Conservation (phyloP, 2,113 vertebrate species). For the Paedocypris sp. region DNA sequence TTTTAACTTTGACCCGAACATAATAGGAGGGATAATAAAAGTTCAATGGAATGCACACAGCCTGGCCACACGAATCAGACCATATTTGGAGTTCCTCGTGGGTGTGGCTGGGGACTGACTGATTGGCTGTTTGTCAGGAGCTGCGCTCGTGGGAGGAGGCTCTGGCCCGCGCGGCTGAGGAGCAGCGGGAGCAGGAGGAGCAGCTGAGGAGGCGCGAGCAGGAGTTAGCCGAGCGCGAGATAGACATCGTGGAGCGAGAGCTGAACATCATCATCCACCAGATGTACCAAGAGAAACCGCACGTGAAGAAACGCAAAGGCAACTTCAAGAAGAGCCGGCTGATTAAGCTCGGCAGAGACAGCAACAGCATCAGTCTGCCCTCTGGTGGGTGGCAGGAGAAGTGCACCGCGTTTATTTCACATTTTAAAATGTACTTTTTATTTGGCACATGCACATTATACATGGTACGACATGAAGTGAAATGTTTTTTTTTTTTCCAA, state of each 20-base stretch:
- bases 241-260: conserved; percentile 83
- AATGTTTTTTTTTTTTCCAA: no score
- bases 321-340: conserved; percentile 79
- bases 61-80: no score
- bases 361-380: conserved; percentile 81
- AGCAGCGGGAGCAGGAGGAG: conserved; percentile 80
- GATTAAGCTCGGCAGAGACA: conserved; percentile 71
- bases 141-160: conserved; percentile 83
- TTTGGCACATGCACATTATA: no score
- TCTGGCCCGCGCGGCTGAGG: conserved; percentile 71
- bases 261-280: conserved; percentile 86
- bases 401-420: conserved; percentile 12
- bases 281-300: conserved; percentile 81
- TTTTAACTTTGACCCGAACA: no score
- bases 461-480: no score
- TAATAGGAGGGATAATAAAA: no score
- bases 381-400: conserved; percentile 64
- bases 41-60: no score
- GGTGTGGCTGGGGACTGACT: not conserved
- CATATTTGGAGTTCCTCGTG: no score
- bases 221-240: conserved; percentile 79
- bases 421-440: no score
- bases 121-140: conserved; percentile 57
- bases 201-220: conserved; percentile 74
- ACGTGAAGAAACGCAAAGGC: conserved; percentile 78